A percentile compares a stretch with the other conserved stretches of the same genome.
Conservation (phyloP, 2,888 invertebrate species). For the Iphiclides podalirius region DNA sequence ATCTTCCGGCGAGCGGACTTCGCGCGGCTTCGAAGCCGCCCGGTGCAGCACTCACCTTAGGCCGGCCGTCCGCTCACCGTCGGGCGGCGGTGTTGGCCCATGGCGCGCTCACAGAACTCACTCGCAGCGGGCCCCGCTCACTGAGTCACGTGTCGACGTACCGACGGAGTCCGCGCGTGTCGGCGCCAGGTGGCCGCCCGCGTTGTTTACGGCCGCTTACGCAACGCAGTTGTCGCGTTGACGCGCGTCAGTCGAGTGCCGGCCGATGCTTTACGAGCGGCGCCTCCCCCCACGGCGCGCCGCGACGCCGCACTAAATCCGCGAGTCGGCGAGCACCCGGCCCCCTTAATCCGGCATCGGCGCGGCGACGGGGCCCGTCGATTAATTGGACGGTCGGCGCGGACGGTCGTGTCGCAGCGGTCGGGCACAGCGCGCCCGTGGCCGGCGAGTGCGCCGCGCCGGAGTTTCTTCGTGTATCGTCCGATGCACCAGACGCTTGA, state of each 20-base stretch:
- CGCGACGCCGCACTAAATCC: conserved; percentile 80
- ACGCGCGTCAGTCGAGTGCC: conserved; percentile 79
- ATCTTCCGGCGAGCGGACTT: too few relatives aligned
- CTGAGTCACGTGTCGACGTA: conserved; percentile 76
- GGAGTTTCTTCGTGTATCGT: conserved; percentile 80
- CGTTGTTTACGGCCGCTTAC: conserved; percentile 75
- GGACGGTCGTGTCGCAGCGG: conserved; percentile 57
- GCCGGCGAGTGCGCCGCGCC: conserved; percentile 72
- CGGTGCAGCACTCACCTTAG: not conserved
- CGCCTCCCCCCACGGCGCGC: conserved; percentile 69
- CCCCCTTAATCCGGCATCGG: conserved; percentile 72
- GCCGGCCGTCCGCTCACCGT: conserved; percentile 46
- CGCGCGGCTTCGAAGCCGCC: too few relatives aligned
- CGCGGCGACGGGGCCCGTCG: conserved; percentile 46
- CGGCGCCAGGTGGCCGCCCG: too few relatives aligned
- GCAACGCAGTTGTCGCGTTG: conserved; percentile 79
- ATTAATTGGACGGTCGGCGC: conserved; percentile 71
- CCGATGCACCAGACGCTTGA: conserved; percentile 78
- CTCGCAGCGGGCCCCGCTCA: conserved; percentile 59
- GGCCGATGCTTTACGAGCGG: conserved; percentile 78
- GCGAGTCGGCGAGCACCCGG: conserved; percentile 76
- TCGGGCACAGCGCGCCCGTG: conserved; percentile 65
- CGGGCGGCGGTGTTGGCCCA: conserved; percentile 70
- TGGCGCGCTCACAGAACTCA: conserved; percentile 73
- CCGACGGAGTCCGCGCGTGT: conserved; percentile 72